phyloP scores from a whole-genome alignment of 2,113 vertebrate species.

The Phylloscopus trochiloides region DNA sequence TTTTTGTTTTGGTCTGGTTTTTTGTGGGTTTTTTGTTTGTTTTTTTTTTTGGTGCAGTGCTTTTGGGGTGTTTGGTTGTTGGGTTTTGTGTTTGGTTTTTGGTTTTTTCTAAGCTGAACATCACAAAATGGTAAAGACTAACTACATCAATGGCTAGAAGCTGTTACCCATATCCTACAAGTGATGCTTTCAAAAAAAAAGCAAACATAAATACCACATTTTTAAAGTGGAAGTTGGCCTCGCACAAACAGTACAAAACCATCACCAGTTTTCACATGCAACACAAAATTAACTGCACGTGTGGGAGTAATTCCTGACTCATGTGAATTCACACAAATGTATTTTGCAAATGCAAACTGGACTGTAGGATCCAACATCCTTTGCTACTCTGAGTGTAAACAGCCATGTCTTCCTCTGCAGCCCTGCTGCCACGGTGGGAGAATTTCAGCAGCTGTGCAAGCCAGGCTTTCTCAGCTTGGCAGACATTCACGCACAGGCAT shows the following conservation, averaged over 20 bases:
- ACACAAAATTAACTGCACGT: neutral
- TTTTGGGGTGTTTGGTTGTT: neutral
- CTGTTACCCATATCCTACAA: neutral
- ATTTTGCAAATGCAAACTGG: neutral
- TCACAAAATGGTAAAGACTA: neutral
- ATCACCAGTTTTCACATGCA: neutral
- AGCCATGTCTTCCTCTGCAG: neutral
- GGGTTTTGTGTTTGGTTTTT: neutral
- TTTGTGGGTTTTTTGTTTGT: too few species aligned
- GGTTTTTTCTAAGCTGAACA: neutral
- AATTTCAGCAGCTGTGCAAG: accelerated
- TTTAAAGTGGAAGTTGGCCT: neutral
- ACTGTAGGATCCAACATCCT: neutral
- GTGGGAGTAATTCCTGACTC: neutral
- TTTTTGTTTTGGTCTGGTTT: too few species aligned
- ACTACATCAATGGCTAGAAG: neutral
- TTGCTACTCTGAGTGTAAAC: neutral
- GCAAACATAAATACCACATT: neutral
- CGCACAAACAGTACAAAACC: neutral
- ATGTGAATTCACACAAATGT: neutral
- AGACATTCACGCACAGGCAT: neutral
- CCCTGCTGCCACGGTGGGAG: neutral
- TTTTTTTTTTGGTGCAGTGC: too few species aligned
- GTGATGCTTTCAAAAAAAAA: neutral
- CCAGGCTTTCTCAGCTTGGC: neutral